phyloP scores from a whole-genome alignment of 2,113 vertebrate genomes.

The Podarcis raffonei region DNA sequence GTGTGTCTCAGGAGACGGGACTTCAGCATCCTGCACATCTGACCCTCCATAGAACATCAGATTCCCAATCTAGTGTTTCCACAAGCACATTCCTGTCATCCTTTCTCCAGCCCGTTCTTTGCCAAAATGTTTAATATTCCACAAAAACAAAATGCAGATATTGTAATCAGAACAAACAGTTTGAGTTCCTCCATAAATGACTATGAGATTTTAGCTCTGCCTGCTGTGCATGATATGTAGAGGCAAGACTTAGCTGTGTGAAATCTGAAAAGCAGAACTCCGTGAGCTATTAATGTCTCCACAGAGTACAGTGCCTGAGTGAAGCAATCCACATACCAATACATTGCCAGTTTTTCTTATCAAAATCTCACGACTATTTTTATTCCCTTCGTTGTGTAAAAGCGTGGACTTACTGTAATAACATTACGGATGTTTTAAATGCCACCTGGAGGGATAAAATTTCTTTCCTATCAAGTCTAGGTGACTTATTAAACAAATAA shows the following conservation, averaged over 20 bases:
- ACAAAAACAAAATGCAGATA: neutral
- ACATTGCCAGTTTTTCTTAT: constrained; percentile 56
- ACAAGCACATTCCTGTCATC: neutral
- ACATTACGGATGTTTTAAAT: constrained; percentile 47
- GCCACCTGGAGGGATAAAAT: neutral
- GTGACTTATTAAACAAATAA: constrained; percentile 3
- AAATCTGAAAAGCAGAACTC: neutral
- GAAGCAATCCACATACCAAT: constrained; percentile 3
- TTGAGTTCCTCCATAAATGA: neutral
- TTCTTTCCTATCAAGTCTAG: constrained; percentile 28
- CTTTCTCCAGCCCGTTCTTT: neutral
- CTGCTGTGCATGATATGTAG: neutral
- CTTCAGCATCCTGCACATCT: neutral
- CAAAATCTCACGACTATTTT: constrained; percentile 67
- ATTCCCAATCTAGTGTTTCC: neutral
- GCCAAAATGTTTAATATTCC: neutral
- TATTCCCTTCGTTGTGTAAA: constrained; percentile 57
- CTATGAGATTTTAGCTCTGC: neutral
- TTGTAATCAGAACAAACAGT: neutral
- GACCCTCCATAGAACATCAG: neutral
- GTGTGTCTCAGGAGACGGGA: neutral
- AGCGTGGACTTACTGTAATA: constrained; percentile 45
- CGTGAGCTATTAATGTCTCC: constrained; percentile 18
- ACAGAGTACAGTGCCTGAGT: neutral
- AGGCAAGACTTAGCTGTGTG: fast-evolving